A percentile compares a stretch with the other conserved stretches of the same genome.
Conservation (phyloP, 2,797 vertebrate species). For the Danio kyathit region DNA sequence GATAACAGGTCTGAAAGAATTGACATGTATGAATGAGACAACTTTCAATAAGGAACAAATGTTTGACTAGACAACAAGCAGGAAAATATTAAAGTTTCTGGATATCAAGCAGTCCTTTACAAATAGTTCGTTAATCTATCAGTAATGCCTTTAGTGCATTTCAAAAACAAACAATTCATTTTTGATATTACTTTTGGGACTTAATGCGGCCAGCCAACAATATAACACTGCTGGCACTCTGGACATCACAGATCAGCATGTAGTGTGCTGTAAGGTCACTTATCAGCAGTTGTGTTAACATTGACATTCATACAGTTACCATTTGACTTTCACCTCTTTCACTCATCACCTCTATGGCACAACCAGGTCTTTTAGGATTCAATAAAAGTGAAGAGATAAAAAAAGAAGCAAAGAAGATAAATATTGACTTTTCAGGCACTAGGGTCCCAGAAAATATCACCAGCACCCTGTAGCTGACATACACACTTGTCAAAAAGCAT, state of each 20-base stretch:
- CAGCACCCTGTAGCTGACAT: neutral
- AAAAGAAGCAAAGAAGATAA: neutral
- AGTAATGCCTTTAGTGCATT: no score
- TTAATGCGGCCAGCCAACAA: neutral
- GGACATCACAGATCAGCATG: no score
- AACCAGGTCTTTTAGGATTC: constrained; percentile 11
- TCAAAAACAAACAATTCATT: neutral
- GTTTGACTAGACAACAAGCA: neutral
- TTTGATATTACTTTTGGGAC: constrained; percentile 26
- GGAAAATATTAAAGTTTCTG: neutral
- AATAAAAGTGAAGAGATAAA: neutral
- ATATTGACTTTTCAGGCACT: constrained; percentile 33
- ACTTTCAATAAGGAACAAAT: neutral
- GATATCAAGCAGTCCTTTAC: neutral
- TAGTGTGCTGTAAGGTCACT: no score
- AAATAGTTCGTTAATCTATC: neutral
- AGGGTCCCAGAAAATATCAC: constrained; percentile 26
- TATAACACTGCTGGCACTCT: no score
- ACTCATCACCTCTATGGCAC: constrained; percentile 62
- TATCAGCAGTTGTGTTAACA: constrained; percentile 49
- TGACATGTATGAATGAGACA: neutral
- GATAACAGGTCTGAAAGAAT: constrained; percentile 81
- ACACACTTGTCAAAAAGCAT: constrained; percentile 5
- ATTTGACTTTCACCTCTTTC: constrained; percentile 65
- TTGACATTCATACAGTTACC: constrained; percentile 66